Conservation (phyloP, 2,797 vertebrate genomes). For the Neomorphus geoffroyi region DNA sequence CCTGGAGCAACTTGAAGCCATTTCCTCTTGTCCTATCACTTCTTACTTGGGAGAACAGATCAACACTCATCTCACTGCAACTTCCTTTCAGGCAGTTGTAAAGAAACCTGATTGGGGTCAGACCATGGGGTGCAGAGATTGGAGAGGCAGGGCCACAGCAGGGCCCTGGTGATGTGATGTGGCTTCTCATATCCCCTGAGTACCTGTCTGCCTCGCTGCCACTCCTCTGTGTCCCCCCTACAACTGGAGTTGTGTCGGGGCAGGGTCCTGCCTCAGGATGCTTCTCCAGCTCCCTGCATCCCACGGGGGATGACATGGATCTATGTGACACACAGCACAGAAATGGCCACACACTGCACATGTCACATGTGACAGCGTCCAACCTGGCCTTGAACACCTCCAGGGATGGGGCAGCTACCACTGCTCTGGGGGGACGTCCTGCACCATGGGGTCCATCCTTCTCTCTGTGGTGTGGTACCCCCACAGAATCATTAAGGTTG, state of each 20-base stretch:
- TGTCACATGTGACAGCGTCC: fast-evolving
- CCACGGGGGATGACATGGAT: fast-evolving
- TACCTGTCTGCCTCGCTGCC: neutral
- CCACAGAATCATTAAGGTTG: too few species aligned
- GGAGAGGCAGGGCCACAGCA: neutral
- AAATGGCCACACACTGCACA: neutral
- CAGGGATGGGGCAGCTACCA: too few species aligned
- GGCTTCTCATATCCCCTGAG: neutral
- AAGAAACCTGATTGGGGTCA: too few species aligned
- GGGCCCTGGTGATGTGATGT: neutral
- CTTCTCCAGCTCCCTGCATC: neutral
- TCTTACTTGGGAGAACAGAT: too few species aligned
- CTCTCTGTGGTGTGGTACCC: neutral
- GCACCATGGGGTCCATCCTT: neutral
- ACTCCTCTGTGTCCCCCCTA: neutral
- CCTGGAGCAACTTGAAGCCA: too few species aligned
- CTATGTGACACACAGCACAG: neutral
- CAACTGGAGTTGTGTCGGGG: too few species aligned
- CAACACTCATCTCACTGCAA: too few species aligned
- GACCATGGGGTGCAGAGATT: neutral
- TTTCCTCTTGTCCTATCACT: too few species aligned
- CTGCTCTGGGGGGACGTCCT: neutral
- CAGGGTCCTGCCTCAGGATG: neutral
- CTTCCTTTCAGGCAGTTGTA: too few species aligned
- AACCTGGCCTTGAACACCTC: too few species aligned